These are phyloP conservation scores for Minunthozetes semirufus DNA, from an alignment of 2,888 invertebrate genomes.

Conservation along the genomic window DNA sequence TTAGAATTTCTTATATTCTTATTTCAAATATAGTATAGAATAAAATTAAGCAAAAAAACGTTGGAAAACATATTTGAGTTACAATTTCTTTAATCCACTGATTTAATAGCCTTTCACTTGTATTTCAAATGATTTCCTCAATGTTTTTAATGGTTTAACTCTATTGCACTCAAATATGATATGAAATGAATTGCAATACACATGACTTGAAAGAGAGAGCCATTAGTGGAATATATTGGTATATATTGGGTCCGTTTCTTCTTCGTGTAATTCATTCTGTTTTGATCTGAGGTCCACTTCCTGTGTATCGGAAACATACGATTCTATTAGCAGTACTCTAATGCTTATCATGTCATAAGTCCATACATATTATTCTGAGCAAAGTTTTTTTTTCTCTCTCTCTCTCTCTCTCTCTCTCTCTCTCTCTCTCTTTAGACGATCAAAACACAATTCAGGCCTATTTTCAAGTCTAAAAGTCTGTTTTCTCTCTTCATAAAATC, in stretches of 20 bases:
- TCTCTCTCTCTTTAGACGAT: too few species aligned
- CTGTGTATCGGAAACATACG: constrained; percentile 24
- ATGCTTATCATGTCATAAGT: constrained; percentile 28
- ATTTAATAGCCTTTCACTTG: not conserved
- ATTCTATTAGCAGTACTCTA: constrained; percentile 21
- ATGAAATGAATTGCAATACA: constrained; percentile 24
- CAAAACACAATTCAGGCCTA: too few species aligned
- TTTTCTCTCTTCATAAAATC: too few species aligned
- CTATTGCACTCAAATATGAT: constrained; percentile 25
- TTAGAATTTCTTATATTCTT: too few species aligned
- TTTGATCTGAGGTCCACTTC: constrained; percentile 21
- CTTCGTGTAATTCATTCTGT: constrained; percentile 14
- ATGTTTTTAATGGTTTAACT: constrained; percentile 1
- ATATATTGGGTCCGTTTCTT: constrained; percentile 20
- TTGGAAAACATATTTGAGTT: too few species aligned
- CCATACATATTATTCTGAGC: constrained; percentile 5
- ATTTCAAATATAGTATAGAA: too few species aligned
- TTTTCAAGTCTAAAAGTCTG: too few species aligned
- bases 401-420: too few species aligned
- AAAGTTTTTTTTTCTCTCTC: too few species aligned
- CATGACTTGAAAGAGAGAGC: constrained; percentile 23
- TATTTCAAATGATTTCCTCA: constrained; percentile 19
- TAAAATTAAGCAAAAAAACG: too few species aligned
- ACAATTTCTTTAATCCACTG: too few species aligned
- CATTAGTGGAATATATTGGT: constrained; percentile 16